Percentiles rank a stretch among this genome's conserved stretches.
Conservation (phyloP, 2,797 vertebrate genomes). For the Sebastes variabilis region DNA sequence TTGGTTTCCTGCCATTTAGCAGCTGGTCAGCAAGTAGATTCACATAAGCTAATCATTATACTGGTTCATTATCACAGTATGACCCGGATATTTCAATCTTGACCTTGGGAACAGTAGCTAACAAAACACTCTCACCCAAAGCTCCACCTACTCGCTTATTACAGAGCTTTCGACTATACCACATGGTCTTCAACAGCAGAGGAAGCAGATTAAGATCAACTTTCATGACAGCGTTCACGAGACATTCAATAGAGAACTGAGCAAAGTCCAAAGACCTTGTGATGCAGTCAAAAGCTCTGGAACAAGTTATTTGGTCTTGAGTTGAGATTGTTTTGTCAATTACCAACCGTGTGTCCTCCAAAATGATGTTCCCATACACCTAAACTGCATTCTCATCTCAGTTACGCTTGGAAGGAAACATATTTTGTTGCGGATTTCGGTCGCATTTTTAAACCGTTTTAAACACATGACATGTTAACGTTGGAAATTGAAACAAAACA, state of each 20-base stretch:
- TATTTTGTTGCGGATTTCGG: too few relatives aligned
- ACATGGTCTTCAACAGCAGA: neutral
- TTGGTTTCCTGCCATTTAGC: neutral
- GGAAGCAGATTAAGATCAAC: neutral
- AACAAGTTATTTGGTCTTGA: too few relatives aligned
- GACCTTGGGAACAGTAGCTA: too few relatives aligned
- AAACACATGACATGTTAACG: too few relatives aligned
- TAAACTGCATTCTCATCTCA: too few relatives aligned
- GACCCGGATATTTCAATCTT: neutral
- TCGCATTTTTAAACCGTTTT: too few relatives aligned
- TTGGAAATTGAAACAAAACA: too few relatives aligned
- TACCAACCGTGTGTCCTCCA: too few relatives aligned
- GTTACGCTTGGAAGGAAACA: too few relatives aligned
- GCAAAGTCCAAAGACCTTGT: neutral
- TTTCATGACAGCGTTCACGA: neutral
- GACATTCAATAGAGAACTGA: neutral
- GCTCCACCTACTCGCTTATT: too few relatives aligned
- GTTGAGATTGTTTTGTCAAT: neutral
- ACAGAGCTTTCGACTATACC: too few relatives aligned
- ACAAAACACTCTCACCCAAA: too few relatives aligned
- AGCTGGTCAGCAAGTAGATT: neutral
- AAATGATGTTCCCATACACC: rapidly evolving
- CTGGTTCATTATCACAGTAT: neutral
- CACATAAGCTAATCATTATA: neutral
- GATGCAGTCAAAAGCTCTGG: neutral